Evolutionary conservation across 2,113 vertebrate species (phyloP), one percentile per base, ranked within the genome.

Genomic region (Hystrix brachyura): DNA sequence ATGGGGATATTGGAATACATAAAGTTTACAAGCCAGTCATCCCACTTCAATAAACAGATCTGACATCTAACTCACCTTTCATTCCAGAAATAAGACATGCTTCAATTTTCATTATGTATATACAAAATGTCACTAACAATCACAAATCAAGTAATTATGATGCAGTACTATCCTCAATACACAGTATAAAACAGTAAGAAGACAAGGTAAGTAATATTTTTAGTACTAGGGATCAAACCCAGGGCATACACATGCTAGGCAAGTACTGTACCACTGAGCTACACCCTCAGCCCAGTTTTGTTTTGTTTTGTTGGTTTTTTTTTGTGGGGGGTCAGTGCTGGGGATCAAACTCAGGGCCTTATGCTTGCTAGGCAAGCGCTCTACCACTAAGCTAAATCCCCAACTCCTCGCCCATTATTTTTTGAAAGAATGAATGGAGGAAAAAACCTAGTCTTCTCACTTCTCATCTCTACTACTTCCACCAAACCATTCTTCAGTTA

Each of bases 121-220:
- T 27, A 80, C 65, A 21, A 87, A 91, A 94, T 34, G 59, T 51
- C 59, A 93, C 59, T 87, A 90, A 53, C 5, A 46, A 59, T 65
- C 29, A 84, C 1, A 65, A 65, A 78, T 67, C 29, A 85, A 88
- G 59, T 92, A 67, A 85, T 23, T 67, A 60, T 29, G 15, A 92
- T 27, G 34, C 38, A 64, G 34, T 27, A 38, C 17, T 59, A 43
- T 81, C 1, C 65, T 93, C 21, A 95, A 34, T 6, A 60, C 25
- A 93, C 86, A 90, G n/a, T 17, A 90, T 46, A 90, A 93, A 67
- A 92, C 86, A 81, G 51, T 2, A 95, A 57, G 57, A 3, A 3
- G 86, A 57, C 0, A 59, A 74, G 32, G 18, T 53, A 27, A 90
- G 23, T 4, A n/a, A 19, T 32, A 34, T 32, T 76, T 48, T 43